Evolutionary conservation across 2,797 vertebrate species (phyloP).

Genomic region (Lutjanus argentimaculatus): DNA sequence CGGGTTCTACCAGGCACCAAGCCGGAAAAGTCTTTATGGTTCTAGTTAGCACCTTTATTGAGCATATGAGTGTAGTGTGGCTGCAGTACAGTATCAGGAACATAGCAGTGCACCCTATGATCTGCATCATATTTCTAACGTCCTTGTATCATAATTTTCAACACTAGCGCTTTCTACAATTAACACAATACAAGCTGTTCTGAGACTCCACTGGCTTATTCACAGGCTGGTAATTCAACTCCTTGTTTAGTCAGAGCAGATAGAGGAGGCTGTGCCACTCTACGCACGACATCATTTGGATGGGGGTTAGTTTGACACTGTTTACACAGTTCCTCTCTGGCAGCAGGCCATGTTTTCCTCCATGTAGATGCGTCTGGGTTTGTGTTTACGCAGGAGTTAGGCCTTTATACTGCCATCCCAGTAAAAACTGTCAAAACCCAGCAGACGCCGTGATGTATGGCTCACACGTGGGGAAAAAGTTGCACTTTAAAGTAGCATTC

Average conservation of each 20-base stretch:
- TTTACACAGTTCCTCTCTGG: slow-evolving; percentile 67
- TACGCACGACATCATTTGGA: slow-evolving; percentile 5
- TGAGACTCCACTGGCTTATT: background rate
- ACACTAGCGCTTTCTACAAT: background rate
- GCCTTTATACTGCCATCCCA: slow-evolving; percentile 55
- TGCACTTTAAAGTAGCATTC: slow-evolving; percentile 45
- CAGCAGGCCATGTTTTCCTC: slow-evolving; percentile 56
- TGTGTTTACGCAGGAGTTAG: slow-evolving; percentile 67
- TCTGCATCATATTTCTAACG: background rate
- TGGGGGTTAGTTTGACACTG: slow-evolving; percentile 48
- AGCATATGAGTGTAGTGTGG: too few relatives aligned
- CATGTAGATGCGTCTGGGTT: slow-evolving; percentile 55
- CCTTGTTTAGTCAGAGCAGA: slow-evolving; percentile 41
- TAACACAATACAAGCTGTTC: background rate
- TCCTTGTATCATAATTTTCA: background rate
- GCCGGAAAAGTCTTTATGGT: too few relatives aligned
- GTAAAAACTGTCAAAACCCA: slow-evolving; percentile 67
- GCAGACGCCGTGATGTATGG: slow-evolving; percentile 50
- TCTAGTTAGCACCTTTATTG: too few relatives aligned
- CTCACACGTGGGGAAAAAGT: slow-evolving; percentile 62
- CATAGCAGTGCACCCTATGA: background rate
- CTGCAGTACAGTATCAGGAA: too few relatives aligned
- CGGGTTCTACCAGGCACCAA: too few relatives aligned
- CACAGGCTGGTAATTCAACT: slow-evolving; percentile 23
- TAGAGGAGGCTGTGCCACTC: slow-evolving; percentile 24